Evolutionary conservation across 2,113 vertebrate genomes (phyloP), one percentile per base, ranked within the genome.

Genomic region (Elgaria multicarinata): DNA sequence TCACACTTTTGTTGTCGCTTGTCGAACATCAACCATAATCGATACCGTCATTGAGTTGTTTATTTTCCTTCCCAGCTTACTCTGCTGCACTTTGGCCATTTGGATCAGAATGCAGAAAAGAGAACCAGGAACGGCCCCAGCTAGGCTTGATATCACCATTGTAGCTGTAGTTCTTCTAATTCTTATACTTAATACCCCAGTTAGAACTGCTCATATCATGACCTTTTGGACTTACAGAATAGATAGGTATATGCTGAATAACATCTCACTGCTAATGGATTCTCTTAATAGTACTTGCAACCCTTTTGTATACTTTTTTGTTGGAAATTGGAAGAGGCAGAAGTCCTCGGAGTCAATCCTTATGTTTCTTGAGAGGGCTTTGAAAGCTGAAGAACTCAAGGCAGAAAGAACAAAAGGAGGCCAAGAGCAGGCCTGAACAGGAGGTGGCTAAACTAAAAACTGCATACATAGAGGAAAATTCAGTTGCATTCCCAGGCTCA

Each of bases 201-300:
- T 89, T 24, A 62, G 88, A 77, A 0, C 86, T 4, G 10, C 86
- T 88, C 69, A 33, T 55, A 0, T 42, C 42, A 46, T 6, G 1
- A 53, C 85, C 62, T 0, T 0, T 78, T 6, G 6, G 0, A 22
- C 4, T 58, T 46, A 66, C 85, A 81, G 39, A 36, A 6, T 39
- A 42, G 10, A 1, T 79, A 31, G 1, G 7, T 20, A 3, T 3
- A 42, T 88, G 36, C 0, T 77, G 0, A 86, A 88, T 50, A 1
- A 0, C 0, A 85, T 91, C 94, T 53, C 93, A 95, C 90, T 91
- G 90, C 88, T 89, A 33, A 44, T 69, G 74, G 89, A 50, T 12
- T 36, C 24, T 2, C 4, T 86, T 0, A 87, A 9, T 72, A 16
- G 89, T 80, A 64, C 64, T 26, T 2, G 12, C 46, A 55, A 7